Conservation (phyloP, 2,888 invertebrate genomes). For the Drosophila suboccidentalis region DNA sequence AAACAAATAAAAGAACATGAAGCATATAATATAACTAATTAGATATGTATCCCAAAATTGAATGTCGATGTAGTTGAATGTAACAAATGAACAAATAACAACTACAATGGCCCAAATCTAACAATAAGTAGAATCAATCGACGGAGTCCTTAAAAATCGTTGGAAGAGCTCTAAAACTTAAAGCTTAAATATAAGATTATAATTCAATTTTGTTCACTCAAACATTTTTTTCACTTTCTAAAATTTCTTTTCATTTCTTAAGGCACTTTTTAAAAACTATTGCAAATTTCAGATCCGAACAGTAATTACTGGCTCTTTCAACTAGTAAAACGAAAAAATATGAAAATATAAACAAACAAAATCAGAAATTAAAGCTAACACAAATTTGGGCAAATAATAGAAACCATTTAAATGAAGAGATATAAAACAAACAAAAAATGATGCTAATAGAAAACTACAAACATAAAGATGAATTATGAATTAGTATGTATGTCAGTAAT, state of each 20-base stretch:
- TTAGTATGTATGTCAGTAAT: conserved; percentile 71
- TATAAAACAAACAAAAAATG: conserved; percentile 31
- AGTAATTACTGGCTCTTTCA: conserved; percentile 52
- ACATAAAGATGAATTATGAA: conserved; percentile 63
- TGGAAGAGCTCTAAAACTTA: conserved; percentile 30
- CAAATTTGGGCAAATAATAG: conserved; percentile 48
- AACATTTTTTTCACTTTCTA: conserved; percentile 11
- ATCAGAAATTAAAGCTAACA: conserved; percentile 19
- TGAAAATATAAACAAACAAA: conserved; percentile 16
- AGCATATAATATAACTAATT: conserved; percentile 48
- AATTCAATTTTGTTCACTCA: conserved; percentile 6
- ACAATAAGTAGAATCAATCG: conserved; percentile 18
- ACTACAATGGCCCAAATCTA: conserved; percentile 34
- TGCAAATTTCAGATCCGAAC: conserved; percentile 28
- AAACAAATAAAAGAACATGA: conserved; percentile 7
- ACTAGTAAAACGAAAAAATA: conserved; percentile 26
- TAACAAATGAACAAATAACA: conserved; percentile 33
- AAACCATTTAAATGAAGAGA: conserved; percentile 25
- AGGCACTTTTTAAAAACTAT: conserved; percentile 45
- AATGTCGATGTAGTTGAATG: conserved; percentile 55
- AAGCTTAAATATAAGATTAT: conserved; percentile 10
- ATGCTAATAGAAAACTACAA: conserved; percentile 53
- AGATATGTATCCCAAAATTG: conserved; percentile 61
- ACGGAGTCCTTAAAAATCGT: conserved; percentile 28
- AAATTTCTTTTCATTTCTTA: conserved; percentile 28